These are phyloP conservation scores for Dinothrombium tinctorium DNA, from an alignment of 1,140 invertebrate species.

Conservation along the genomic window DNA sequence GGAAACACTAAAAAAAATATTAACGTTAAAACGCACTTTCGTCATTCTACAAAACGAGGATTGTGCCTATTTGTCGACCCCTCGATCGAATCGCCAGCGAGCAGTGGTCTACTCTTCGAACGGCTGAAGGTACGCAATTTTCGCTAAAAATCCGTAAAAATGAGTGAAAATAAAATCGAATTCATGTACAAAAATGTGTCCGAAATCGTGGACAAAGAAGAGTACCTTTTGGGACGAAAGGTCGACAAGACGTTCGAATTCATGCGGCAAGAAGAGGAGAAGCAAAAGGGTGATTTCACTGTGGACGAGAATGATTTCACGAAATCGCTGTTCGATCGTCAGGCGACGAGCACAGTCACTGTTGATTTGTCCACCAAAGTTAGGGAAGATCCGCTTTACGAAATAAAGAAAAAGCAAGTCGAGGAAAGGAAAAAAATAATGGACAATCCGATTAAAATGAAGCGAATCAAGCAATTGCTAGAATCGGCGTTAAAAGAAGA, in stretches of 20 bases:
- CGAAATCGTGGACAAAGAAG: slow-evolving; percentile 47
- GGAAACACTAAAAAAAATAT: no score
- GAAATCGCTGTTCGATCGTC: slow-evolving; percentile 35
- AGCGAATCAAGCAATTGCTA: slow-evolving; percentile 50
- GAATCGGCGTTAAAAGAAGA: slow-evolving; percentile 2
- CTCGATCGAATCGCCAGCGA: no score
- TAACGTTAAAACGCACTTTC: no score
- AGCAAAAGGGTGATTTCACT: slow-evolving; percentile 11
- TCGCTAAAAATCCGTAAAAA: no score
- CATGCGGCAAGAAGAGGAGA: slow-evolving; percentile 33
- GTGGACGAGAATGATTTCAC: slow-evolving; percentile 30
- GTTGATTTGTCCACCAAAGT: slow-evolving; percentile 57
- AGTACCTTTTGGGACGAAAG: slow-evolving; percentile 63
- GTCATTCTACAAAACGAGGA: no score
- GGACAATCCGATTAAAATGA: slow-evolving; percentile 70
- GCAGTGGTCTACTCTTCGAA: no score
- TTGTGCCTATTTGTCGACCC: no score
- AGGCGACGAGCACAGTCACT: slow-evolving; percentile 17
- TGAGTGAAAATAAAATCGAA: slow-evolving; percentile 27
- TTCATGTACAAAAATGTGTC: slow-evolving; percentile 80
- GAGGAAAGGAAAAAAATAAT: slow-evolving; percentile 50
- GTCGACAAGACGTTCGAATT: slow-evolving; percentile 63
- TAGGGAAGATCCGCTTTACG: slow-evolving; percentile 64
- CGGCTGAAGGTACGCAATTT: no score
- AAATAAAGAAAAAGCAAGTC: slow-evolving; percentile 59